Evolutionary conservation across 2,113 vertebrate species (phyloP).

Genomic region (Meleagris gallopavo): DNA sequence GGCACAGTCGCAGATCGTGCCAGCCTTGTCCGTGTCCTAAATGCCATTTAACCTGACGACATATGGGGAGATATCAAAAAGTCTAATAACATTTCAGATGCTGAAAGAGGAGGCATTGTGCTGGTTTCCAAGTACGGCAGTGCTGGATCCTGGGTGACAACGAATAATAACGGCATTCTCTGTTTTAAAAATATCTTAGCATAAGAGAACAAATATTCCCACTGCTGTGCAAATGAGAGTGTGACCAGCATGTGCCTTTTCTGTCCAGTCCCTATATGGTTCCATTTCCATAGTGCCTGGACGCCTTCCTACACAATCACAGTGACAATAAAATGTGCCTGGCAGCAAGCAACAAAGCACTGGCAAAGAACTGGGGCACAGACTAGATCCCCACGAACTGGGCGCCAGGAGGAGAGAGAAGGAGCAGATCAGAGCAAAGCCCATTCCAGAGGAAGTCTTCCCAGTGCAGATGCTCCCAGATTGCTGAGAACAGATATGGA

Average conservation of each 20-base stretch:
- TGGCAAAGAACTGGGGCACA: neutral
- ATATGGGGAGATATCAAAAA: constrained; percentile 14
- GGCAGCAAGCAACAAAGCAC: neutral
- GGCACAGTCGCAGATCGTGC: neutral
- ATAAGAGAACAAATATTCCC: constrained; percentile 64
- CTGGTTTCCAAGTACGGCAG: constrained; percentile 59
- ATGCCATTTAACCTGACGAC: neutral
- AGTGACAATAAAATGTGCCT: neutral
- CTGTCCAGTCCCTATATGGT: constrained; percentile 50
- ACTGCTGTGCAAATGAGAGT: constrained; percentile 56
- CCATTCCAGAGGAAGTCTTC: neutral
- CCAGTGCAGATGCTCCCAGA: neutral
- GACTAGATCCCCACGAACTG: neutral
- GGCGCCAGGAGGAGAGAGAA: neutral
- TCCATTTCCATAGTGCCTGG: constrained; percentile 42
- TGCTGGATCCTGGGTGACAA: constrained; percentile 57
- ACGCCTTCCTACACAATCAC: constrained; percentile 33
- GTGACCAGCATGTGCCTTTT: constrained; percentile 23
- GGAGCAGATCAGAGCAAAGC: neutral
- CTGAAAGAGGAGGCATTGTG: neutral
- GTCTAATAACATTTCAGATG: constrained; percentile 10
- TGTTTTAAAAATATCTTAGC: constrained; percentile 61
- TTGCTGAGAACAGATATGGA: neutral
- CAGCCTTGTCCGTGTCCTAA: neutral
- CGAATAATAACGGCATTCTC: constrained; percentile 37